These are phyloP conservation scores for Eubasilissa regina DNA, from an alignment of 1,140 invertebrate species.

Conservation along the genomic window DNA sequence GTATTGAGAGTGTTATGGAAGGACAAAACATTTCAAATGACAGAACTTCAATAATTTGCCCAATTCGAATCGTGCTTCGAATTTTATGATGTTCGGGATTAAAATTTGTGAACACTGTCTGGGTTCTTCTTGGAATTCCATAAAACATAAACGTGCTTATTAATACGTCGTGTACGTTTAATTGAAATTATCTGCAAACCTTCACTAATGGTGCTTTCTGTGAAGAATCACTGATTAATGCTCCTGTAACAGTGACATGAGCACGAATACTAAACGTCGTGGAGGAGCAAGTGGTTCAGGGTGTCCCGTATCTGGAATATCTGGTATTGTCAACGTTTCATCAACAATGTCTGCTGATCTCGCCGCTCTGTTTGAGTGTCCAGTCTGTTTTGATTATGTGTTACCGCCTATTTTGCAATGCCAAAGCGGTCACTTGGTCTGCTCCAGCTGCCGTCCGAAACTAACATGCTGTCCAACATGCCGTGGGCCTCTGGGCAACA, in stretches of 20 bases:
- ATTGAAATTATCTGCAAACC: background rate
- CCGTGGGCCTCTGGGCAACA: constrained; percentile 95
- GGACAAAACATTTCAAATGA: constrained; percentile 48
- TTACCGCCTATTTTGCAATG: constrained; percentile 95
- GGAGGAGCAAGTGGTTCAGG: constrained; percentile 54
- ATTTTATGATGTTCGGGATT: constrained; percentile 27
- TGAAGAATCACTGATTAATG: constrained; percentile 31
- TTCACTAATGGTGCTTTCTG: constrained; percentile 27
- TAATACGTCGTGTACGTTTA: background rate
- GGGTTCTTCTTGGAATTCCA: background rate
- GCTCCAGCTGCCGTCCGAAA: constrained; percentile 96
- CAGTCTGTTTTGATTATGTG: constrained; percentile 99
- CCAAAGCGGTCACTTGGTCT: constrained; percentile 91
- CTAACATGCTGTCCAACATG: constrained; percentile 98
- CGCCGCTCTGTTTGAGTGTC: constrained; percentile 98
- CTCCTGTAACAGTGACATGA: constrained; percentile 48
- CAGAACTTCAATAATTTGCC: constrained; percentile 25
- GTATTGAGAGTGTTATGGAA: constrained; percentile 39
- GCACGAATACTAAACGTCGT: constrained; percentile 52
- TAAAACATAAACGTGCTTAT: constrained; percentile 2
- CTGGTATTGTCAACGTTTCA: constrained; percentile 68
- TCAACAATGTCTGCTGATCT: constrained; percentile 86
- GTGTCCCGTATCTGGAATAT: constrained; percentile 62
- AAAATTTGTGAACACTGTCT: constrained; percentile 14
- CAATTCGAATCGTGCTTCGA: constrained; percentile 14